Base-by-base conservation (phyloP, 30 jellyfish, hydroid and myxozoan species). In the Sanderia malayensis region DNA sequence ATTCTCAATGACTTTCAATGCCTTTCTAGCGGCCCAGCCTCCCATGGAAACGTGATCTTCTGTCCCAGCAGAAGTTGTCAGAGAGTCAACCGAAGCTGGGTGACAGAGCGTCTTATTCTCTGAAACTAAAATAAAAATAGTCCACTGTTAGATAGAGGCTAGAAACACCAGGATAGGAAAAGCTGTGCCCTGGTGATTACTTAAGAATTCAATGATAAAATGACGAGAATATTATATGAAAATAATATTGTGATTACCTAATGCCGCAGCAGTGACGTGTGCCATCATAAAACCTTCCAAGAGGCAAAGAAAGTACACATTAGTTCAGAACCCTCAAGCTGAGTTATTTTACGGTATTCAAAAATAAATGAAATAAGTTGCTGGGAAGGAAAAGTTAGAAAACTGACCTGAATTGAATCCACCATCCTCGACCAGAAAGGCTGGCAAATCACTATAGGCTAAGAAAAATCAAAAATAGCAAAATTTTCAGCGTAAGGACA, bases 11-110 rank as follows among this genome's bases (percentile, higher is more conserved):
- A 89, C 97, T 21, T 63, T 71, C 62, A 89, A 18, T 7, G 95
- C 95, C 74, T 89, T 89, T 34, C 97, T 72, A 13, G 97, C 97
- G 2, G 97, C 93, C 83, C 89, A 81, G 1, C 95, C 97, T 26
- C 97, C 97, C 97, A 89, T 89, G 9, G 97, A 89, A 19, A 89
- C 97, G 83, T 89, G 97, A 81, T 89, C 97, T 74, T 89, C 97
- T 1, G 95, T 81, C 23, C 97, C 97, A 24, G 95, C 97, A n/a
- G 97, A 89, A 6, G 97, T 89, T 0, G 95, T 74, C 25, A 89
- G 82, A 4, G 95, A 81, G 46, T 89, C 97, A 23, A 89, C 81
- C 30, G 97, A 89, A 10, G 97, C 67, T 15, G 97, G 97, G 37
- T 89, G 97, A 33, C 95, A 81, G 21, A 89, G 93, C 23, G 73